Base-by-base conservation (phyloP, 2,888 invertebrate species). In the Flabesymbios commensalis region DNA sequence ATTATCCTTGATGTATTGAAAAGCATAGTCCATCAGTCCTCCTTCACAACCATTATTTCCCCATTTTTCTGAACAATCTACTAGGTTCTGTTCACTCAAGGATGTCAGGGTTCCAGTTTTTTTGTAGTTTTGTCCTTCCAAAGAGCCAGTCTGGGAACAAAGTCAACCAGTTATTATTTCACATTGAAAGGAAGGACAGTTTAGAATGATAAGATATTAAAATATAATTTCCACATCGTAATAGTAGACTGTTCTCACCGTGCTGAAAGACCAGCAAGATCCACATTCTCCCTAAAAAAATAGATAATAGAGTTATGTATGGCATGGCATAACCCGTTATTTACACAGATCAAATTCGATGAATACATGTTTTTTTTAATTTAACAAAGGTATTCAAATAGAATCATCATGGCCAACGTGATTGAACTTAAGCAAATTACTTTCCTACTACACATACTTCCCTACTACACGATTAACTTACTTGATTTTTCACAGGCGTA, bases 241-340 rank as follows among this genome's bases (percentile, higher is more conserved):
- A 26, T 7, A 7, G 22, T 22, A 31, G 7, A 17, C 10, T 28
- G 79, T 92, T 93, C 75, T 88, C 0, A 79, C 79, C 45, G 93
- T 87, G 31, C 92, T 91, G 77, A 93, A 93, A 0, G 94, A 94
- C 83, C 94, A 95, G 77, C 94, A 95, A 0, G 92, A 90, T 0
- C 93, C 94, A 75, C 94, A 94, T 7, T 88, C 86, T 65, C 86
- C 87, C 87, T 95, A 94, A 52, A 57, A 57, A 42, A 31, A 42
- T 19, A 39, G 3, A 41, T 14, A 47, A 22, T 26, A 47, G 17
- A 5, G 5, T 24, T 22, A 47, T 17, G 19, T n/a, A 5, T 14
- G 29, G n/a, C n/a, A n/a, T n/a, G n/a, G n/a, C n/a, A n/a, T n/a
- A n/a, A n/a, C n/a, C n/a, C n/a, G n/a, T n/a, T n/a, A n/a, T n/a